Percentiles rank a stretch among this genome's conserved stretches.
phyloP scores from a whole-genome alignment of 23 tunicate species.

The Botrylloides violaceus region DNA sequence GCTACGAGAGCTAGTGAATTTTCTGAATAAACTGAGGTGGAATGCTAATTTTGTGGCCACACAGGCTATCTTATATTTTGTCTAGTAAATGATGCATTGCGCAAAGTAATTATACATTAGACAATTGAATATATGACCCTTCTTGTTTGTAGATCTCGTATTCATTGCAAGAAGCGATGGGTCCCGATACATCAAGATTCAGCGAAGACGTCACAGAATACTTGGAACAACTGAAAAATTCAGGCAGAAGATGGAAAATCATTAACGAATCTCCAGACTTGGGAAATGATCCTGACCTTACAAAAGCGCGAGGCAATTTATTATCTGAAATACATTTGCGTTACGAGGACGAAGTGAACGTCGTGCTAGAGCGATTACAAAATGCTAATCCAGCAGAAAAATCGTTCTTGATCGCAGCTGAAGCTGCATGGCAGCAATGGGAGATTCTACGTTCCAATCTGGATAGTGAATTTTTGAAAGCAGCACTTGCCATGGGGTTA shows the following conservation, averaged over 20 bases:
- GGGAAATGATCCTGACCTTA: neutral
- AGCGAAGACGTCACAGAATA: neutral
- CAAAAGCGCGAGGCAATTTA: conserved; percentile 19
- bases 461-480: conserved; percentile 33
- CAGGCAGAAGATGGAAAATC: conserved; percentile 22
- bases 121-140: too few species aligned
- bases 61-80: too few species aligned
- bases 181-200: conserved; percentile 13
- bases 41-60: too few species aligned
- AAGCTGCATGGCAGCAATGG: conserved; percentile 55
- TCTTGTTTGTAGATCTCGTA: conserved; percentile 10
- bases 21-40: too few species aligned
- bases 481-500: conserved; percentile 45
- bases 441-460: conserved; percentile 17
- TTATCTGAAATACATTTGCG: conserved; percentile 27
- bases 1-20: too few species aligned
- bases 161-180: conserved; percentile 3
- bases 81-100: too few species aligned
- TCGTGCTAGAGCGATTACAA: conserved; percentile 2
- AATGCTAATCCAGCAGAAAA: neutral
- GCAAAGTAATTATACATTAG: too few species aligned
- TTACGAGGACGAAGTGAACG: conserved; percentile 56
- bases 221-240: neutral
- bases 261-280: conserved; percentile 36
- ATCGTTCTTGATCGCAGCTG: conserved; percentile 10